Evolutionary conservation across 2,888 invertebrate species (phyloP).

Genomic region (Petrolisthes manimaculis): DNA sequence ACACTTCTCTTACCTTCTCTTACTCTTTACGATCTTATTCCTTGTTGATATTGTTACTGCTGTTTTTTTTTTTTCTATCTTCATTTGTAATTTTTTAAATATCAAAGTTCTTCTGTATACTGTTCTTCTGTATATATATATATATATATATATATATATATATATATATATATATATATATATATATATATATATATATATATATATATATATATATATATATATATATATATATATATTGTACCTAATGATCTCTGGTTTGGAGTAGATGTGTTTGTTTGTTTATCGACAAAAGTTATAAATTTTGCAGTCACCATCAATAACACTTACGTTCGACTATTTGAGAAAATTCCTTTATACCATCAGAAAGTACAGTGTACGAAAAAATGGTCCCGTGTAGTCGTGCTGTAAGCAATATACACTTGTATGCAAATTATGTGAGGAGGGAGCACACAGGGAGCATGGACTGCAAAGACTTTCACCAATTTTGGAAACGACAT

Average conservation of each 20-base stretch:
- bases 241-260: no score
- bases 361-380: no score
- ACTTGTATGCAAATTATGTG: no score
- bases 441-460: neutral
- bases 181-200: neutral
- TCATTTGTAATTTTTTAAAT: neutral
- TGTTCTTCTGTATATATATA: neutral
- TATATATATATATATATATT: neutral
- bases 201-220: neutral
- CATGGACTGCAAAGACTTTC: neutral
- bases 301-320: no score
- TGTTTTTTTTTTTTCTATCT: neutral
- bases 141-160: slow-evolving; percentile 7
- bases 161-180: slow-evolving; percentile 21
- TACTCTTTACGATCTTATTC: neutral
- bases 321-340: no score
- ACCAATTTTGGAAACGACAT: slow-evolving; percentile 12
- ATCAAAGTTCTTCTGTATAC: neutral
- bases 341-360: no score
- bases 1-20: neutral
- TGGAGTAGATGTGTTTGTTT: no score
- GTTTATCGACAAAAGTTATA: no score
- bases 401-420: no score
- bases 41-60: neutral
- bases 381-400: no score